Conservation (phyloP, 2,888 invertebrate genomes). For the Carabus problematicus region DNA sequence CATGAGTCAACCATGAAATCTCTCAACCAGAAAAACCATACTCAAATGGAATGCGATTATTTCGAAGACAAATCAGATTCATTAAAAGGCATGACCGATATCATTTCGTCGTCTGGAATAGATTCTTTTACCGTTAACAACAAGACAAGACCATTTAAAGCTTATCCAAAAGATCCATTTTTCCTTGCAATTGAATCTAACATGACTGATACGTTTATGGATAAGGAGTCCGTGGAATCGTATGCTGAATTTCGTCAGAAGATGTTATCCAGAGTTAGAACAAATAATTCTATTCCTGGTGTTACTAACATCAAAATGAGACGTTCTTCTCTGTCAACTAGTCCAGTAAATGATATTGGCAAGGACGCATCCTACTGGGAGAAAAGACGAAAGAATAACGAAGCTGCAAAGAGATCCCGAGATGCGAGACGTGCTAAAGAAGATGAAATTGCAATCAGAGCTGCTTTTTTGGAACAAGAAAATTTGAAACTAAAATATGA, state of each 20-base stretch:
- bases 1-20: neutral
- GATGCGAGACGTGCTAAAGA: conserved; percentile 90
- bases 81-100: conserved; percentile 12
- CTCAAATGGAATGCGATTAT: neutral
- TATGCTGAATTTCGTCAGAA: conserved; percentile 75
- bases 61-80: conserved; percentile 20
- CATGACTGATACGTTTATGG: conserved; percentile 60
- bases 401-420: conserved; percentile 92
- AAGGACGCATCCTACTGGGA: conserved; percentile 89
- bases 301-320: conserved; percentile 75
- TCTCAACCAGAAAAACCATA: conserved; percentile 3
- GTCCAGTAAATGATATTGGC: conserved; percentile 51
- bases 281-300: conserved; percentile 61
- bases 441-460: conserved; percentile 89
- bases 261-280: conserved; percentile 65
- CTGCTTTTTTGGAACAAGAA: conserved; percentile 86
- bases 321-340: conserved; percentile 57
- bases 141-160: conserved; percentile 70
- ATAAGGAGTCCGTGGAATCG: conserved; percentile 69
- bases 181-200: conserved; percentile 63
- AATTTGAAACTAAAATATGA: conserved; percentile 79
- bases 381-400: conserved; percentile 89
- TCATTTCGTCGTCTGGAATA: conserved; percentile 17
- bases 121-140: conserved; percentile 54
- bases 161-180: conserved; percentile 74